Conservation (phyloP, 2,888 invertebrate species). For the Eubasilissa splendida region DNA sequence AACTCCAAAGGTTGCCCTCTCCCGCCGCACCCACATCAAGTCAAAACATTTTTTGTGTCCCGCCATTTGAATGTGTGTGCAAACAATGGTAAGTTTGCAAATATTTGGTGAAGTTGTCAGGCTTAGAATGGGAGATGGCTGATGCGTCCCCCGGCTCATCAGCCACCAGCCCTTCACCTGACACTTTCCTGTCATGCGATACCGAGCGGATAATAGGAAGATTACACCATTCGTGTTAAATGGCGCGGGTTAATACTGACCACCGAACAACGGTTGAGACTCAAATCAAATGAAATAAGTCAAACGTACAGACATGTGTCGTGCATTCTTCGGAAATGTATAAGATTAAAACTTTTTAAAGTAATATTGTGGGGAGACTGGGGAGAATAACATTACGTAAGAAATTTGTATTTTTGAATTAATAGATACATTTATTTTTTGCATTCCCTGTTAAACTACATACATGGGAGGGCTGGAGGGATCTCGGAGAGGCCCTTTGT, state of each 20-base stretch:
- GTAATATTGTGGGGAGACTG: too few relatives aligned
- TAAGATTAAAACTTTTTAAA: too few relatives aligned
- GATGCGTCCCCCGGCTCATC: conserved; percentile 25
- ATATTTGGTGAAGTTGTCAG: conserved; percentile 44
- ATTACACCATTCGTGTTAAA: conserved; percentile 14
- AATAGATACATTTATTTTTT: too few relatives aligned
- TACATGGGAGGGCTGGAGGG: too few relatives aligned
- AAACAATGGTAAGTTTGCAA: conserved; percentile 56
- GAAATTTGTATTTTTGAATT: too few relatives aligned
- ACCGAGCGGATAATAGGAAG: not conserved
- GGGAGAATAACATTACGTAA: too few relatives aligned
- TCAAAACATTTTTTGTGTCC: conserved; percentile 20
- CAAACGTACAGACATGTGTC: too few relatives aligned
- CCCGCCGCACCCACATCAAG: conserved; percentile 27
- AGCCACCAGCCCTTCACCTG: conserved; percentile 27
- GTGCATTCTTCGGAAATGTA: too few relatives aligned
- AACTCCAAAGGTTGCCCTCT: not conserved
- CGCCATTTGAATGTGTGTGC: conserved; percentile 26
- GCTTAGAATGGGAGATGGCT: not conserved
- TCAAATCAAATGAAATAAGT: not conserved
- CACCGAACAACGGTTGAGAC: not conserved
- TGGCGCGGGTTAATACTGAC: not conserved
- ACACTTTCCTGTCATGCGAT: not conserved
- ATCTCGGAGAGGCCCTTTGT: too few relatives aligned
- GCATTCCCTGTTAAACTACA: too few relatives aligned